Evolutionary conservation across 2,888 invertebrate genomes (phyloP), one percentile per base, ranked within the genome.

Genomic region (Cataglyphis livida): DNA sequence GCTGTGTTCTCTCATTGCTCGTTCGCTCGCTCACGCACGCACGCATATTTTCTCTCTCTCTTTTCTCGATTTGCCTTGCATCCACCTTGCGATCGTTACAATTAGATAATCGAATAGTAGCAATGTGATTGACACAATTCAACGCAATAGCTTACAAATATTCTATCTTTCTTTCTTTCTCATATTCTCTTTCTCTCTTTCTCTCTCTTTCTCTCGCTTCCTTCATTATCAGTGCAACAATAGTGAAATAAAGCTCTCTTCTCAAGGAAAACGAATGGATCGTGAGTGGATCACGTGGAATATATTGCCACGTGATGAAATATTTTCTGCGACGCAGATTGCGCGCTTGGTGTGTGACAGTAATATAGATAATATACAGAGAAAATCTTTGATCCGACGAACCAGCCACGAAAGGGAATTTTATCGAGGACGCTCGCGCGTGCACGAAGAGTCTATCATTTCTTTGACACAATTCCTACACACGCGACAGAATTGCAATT

Each of bases 341-440:
- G 83, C 83, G 70, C 87, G 41, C 59, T 70, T 44, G 48, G 48
- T 38, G 66, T 54, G 78, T 70, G 82, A 84, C 66, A 70, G 83
- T 82, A 68, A 82, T 82, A 87, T 83, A 89, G 84, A 86, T 78
- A 85, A 88, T 88, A 81, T 85, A 87, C 70, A 84, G 81, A 87
- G 87, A 88, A 89, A 87, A 89, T 86, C 89, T 90, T 93, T 93
- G 93, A 92, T 93, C 93, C 92, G 93, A 93, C 91, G 92, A 93
- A 93, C 92, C 93, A 93, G 92, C 92, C 92, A 89, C 85, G 82
- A 91, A 87, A 86, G 84, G 83, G 87, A 88, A 83, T 87, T 51
- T 51, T 51, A 74, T 84, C 84, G 84, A 88, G 82, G 82, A 85
- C 89, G 84, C 61, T 70, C 78, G 28, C 64, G 82, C 81, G 62